A percentile compares a stretch with the other conserved stretches of the same genome.
Evolutionary conservation across 2,113 vertebrate genomes (phyloP).

Genomic region (Psophia crepitans): DNA sequence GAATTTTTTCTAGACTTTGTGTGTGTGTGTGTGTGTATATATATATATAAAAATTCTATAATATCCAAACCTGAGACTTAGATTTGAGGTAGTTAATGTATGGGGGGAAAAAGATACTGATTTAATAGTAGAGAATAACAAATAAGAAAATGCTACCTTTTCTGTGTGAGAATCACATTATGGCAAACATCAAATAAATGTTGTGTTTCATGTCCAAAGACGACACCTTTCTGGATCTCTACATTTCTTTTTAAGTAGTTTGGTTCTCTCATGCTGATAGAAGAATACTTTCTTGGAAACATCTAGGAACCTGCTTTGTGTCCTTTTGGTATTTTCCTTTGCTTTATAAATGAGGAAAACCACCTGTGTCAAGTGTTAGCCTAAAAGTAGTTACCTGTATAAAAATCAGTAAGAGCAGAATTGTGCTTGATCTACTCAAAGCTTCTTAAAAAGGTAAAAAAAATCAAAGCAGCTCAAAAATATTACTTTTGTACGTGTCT

Average conservation of each 20-base stretch:
- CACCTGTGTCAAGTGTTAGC: not conserved
- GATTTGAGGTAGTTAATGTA: not conserved
- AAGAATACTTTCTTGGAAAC: not conserved
- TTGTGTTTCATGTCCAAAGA: not conserved
- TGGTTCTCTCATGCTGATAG: not conserved
- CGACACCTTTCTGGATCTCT: not conserved
- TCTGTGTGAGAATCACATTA: not conserved
- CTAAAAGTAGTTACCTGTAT: not conserved
- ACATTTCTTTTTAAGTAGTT: not conserved
- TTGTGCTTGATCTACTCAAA: not conserved
- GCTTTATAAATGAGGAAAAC: not conserved
- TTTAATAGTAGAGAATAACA: not conserved
- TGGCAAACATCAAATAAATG: not conserved
- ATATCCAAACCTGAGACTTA: not conserved
- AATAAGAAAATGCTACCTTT: not conserved
- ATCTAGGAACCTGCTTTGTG: not conserved
- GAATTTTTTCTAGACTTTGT: not conserved
- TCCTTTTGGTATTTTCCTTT: not conserved
- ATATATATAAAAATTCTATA: not conserved
- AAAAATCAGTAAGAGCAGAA: not conserved
- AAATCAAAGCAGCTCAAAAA: not conserved
- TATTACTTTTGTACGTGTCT: not conserved
- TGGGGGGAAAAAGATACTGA: not conserved
- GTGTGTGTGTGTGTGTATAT: rapidly evolving
- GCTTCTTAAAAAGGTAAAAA: not conserved